phyloP scores from a whole-genome alignment of 1,140 invertebrate genomes.

The Eciton burchellii region DNA sequence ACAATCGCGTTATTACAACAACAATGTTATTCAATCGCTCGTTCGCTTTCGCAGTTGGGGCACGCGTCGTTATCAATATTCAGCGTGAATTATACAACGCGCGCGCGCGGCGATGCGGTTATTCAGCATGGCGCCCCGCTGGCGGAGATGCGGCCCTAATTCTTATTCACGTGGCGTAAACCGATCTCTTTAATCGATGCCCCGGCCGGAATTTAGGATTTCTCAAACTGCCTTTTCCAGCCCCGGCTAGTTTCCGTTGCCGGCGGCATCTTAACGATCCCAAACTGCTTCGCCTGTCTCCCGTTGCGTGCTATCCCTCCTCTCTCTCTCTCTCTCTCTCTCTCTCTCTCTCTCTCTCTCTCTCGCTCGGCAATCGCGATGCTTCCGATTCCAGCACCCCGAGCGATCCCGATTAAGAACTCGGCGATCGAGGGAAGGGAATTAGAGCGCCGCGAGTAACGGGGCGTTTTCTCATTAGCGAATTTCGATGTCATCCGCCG shows the following conservation, averaged over 20 bases:
- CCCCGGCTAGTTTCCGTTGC: constrained; percentile 46
- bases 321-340: background rate
- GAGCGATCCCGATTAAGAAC: constrained; percentile 25
- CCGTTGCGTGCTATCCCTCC: background rate
- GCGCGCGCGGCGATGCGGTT: too few relatives aligned
- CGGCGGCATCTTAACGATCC: constrained; percentile 53
- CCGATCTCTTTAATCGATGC: constrained; percentile 75
- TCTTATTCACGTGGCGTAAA: constrained; percentile 71
- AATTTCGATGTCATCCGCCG: constrained; percentile 51
- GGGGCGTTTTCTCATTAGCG: constrained; percentile 67
- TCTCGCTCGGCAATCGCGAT: constrained; percentile 1
- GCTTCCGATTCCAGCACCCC: constrained; percentile 47
- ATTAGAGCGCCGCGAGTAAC: constrained; percentile 75
- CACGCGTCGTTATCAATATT: constrained; percentile 44
- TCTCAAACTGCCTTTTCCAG: constrained; percentile 64
- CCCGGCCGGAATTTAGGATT: constrained; percentile 74
- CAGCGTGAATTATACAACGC: too few relatives aligned
- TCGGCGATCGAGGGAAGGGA: constrained; percentile 47
- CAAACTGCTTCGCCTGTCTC: constrained; percentile 31
- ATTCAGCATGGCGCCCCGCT: background rate
- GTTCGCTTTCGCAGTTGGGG: constrained; percentile 21
- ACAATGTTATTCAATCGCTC: constrained; percentile 24
- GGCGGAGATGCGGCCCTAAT: constrained; percentile 46
- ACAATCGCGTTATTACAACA: too few relatives aligned
- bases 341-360: background rate